Percentiles rank a stretch among this genome's conserved stretches.
Conservation (phyloP, 1,140 invertebrate species). For the Penaeus indicus region DNA sequence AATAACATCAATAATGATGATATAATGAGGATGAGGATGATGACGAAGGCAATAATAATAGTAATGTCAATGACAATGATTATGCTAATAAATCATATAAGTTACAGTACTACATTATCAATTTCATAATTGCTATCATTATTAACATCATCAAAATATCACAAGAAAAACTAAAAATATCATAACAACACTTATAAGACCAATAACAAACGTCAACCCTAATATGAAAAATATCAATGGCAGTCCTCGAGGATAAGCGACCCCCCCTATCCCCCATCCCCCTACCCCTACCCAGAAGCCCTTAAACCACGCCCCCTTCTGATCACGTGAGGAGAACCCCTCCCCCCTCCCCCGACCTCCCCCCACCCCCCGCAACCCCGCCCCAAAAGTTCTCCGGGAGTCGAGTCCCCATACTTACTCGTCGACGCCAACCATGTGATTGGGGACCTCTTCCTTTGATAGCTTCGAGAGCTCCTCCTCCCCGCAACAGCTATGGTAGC, state of each 20-base stretch:
- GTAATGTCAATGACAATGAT: no score
- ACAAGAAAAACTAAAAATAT: no score
- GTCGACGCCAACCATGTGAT: conserved; percentile 63
- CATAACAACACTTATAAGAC: no score
- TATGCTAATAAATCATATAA: no score
- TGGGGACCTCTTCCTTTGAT: conserved; percentile 58
- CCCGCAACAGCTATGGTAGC: conserved; percentile 62
- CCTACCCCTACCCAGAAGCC: neutral
- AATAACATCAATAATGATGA: no score
- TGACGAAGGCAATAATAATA: no score
- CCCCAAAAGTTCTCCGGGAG: neutral
- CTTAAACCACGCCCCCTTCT: neutral
- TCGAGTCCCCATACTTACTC: conserved; percentile 59
- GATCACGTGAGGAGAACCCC: neutral
- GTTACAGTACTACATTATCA: no score
- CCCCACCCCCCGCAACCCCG: neutral
- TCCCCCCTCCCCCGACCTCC: neutral
- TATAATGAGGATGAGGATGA: no score
- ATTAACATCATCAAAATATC: no score
- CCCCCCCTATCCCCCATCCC: neutral
- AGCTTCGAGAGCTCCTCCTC: conserved; percentile 62
- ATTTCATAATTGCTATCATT: no score
- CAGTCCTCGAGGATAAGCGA: neutral
- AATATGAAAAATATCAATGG: no score
- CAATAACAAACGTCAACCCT: no score